phyloP scores from a whole-genome alignment of 2,888 invertebrate species.

The Lasioglossum zephyrum region DNA sequence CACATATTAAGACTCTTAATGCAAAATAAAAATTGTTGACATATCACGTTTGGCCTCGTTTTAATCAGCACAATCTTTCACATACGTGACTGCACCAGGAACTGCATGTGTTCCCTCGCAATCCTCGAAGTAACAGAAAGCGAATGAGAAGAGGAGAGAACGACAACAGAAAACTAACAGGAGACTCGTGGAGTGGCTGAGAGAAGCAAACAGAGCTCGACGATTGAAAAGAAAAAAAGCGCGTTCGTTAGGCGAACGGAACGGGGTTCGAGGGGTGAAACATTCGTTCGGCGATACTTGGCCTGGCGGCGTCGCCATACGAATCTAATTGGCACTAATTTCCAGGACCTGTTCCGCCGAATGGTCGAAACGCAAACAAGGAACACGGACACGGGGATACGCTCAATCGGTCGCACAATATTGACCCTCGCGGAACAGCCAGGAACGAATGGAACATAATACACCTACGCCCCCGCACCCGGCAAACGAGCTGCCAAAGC shows the following conservation, averaged over 20 bases:
- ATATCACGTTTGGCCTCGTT: neutral
- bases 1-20: no score
- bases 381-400: constrained; percentile 75
- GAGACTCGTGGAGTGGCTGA: neutral
- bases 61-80: neutral
- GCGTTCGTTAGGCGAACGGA: constrained; percentile 28
- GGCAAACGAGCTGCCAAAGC: constrained; percentile 67
- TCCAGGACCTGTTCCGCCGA: constrained; percentile 75
- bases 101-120: neutral
- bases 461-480: constrained; percentile 73
- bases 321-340: constrained; percentile 82
- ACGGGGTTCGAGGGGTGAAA: constrained; percentile 24
- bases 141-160: neutral
- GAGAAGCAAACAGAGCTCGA: neutral
- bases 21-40: no score
- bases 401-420: constrained; percentile 82
- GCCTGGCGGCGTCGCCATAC: constrained; percentile 55
- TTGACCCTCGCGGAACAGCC: constrained; percentile 77
- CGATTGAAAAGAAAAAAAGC: neutral
- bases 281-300: constrained; percentile 22
- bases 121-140: neutral
- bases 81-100: neutral
- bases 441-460: constrained; percentile 80
- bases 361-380: constrained; percentile 79
- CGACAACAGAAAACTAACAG: neutral